Evolutionary conservation across 2,888 invertebrate genomes (phyloP).

Genomic region (Stramonita haemastoma): DNA sequence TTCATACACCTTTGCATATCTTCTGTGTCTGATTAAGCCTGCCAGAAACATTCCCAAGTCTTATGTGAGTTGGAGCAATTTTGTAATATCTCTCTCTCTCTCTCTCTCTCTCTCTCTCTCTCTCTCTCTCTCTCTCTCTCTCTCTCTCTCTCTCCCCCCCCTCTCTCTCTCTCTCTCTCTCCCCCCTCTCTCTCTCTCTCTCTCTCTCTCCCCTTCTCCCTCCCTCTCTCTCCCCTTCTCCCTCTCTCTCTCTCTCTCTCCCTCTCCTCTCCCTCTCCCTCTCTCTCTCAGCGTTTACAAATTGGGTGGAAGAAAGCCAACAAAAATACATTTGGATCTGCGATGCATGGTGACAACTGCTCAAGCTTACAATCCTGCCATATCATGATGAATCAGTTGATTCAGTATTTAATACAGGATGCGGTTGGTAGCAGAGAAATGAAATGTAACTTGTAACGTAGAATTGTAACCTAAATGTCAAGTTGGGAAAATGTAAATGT

Average conservation of each 20-base stretch:
- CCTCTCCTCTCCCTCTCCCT: conserved; percentile 15
- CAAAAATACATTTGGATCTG: too few relatives aligned
- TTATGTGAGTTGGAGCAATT: too few relatives aligned
- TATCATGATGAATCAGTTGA: too few relatives aligned
- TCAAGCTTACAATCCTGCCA: too few relatives aligned
- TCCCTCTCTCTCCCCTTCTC: conserved; percentile 6
- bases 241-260: conserved; percentile 11
- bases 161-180: conserved; percentile 23
- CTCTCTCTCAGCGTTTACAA: neutral
- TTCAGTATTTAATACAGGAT: too few relatives aligned
- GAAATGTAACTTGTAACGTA: too few relatives aligned
- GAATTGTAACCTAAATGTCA: too few relatives aligned
- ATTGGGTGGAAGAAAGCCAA: too few relatives aligned
- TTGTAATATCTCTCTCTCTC: neutral
- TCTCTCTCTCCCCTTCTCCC: neutral
- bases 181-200: conserved; percentile 23
- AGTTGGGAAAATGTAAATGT: too few relatives aligned
- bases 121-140: conserved; percentile 24
- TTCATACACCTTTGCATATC: neutral
- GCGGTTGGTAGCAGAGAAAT: too few relatives aligned
- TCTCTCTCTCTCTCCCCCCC: conserved; percentile 12
- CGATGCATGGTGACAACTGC: too few relatives aligned
- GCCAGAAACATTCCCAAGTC: neutral
- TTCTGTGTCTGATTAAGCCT: neutral
- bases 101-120: conserved; percentile 25